Conservation (phyloP, 2,113 vertebrate genomes). For the Andinoacara biseriatus region DNA sequence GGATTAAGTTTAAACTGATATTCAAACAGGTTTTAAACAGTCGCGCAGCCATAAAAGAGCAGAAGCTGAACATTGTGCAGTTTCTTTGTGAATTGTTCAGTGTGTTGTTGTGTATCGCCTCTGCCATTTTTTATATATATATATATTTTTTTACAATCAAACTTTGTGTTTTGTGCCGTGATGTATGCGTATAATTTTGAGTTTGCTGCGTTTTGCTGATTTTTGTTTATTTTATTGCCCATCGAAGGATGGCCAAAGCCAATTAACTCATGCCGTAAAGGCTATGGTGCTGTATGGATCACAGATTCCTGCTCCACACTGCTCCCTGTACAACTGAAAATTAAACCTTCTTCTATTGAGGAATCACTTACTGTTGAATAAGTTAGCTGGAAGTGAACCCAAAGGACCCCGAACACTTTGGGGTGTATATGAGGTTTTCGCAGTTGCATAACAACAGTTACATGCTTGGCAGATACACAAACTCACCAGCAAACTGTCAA, state of each 20-base stretch:
- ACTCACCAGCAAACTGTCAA: neutral
- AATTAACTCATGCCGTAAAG: neutral
- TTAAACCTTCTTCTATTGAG: slow-evolving; percentile 2
- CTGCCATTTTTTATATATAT: neutral
- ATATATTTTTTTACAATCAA: neutral
- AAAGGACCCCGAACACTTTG: neutral
- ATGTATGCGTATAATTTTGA: slow-evolving; percentile 9
- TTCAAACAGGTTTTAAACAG: too few relatives aligned
- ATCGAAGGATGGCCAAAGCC: neutral
- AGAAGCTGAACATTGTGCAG: too few relatives aligned
- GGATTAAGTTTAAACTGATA: neutral
- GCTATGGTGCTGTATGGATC: neutral
- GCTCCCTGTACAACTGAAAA: neutral
- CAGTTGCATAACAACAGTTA: neutral
- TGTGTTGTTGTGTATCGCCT: neutral
- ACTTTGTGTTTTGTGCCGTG: neutral
- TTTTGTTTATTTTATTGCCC: slow-evolving; percentile 7
- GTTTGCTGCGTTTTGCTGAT: slow-evolving; percentile 4
- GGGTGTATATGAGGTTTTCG: neutral
- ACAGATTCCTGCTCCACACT: neutral
- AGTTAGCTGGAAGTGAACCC: neutral
- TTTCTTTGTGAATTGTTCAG: neutral
- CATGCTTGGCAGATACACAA: neutral
- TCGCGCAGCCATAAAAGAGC: fast-evolving
- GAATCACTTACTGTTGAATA: slow-evolving; percentile 7